These are phyloP conservation scores for Furcula furcula DNA, from an alignment of 2,888 invertebrate species.

Conservation along the genomic window DNA sequence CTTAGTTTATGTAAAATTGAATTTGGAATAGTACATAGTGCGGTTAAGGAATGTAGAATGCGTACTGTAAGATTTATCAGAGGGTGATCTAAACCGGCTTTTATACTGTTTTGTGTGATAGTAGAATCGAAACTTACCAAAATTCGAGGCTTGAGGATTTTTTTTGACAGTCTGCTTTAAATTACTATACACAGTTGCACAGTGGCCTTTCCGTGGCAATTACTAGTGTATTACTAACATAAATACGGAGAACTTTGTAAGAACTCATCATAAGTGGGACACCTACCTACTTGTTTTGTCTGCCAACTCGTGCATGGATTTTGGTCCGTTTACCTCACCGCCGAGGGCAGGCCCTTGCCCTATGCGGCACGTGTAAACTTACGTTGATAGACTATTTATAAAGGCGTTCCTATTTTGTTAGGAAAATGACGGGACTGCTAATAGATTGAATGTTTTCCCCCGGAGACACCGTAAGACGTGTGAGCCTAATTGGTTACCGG, in stretches of 20 bases:
- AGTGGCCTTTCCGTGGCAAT: no score
- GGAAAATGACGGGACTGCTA: not conserved
- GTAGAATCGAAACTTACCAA: no score
- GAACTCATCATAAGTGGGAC: no score
- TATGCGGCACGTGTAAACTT: not conserved
- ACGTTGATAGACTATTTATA: not conserved
- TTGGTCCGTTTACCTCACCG: not conserved
- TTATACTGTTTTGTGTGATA: no score
- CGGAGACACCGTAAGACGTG: not conserved
- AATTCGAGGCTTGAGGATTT: no score
- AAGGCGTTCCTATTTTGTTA: not conserved
- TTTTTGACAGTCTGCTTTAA: no score
- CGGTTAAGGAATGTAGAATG: no score
- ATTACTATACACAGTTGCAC: no score
- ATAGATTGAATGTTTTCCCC: not conserved
- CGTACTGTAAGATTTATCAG: no score
- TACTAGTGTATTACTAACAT: no score
- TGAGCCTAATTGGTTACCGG: not conserved
- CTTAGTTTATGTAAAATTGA: slow-evolving; percentile 9
- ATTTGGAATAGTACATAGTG: not conserved
- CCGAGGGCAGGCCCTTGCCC: not conserved
- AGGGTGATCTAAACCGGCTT: no score
- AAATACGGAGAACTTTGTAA: no score
- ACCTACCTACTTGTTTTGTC: not conserved
- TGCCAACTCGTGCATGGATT: not conserved